A percentile compares a stretch with the other conserved stretches of the same genome.
phyloP scores from a whole-genome alignment of 2,113 vertebrate genomes.

The Upupa epops region DNA sequence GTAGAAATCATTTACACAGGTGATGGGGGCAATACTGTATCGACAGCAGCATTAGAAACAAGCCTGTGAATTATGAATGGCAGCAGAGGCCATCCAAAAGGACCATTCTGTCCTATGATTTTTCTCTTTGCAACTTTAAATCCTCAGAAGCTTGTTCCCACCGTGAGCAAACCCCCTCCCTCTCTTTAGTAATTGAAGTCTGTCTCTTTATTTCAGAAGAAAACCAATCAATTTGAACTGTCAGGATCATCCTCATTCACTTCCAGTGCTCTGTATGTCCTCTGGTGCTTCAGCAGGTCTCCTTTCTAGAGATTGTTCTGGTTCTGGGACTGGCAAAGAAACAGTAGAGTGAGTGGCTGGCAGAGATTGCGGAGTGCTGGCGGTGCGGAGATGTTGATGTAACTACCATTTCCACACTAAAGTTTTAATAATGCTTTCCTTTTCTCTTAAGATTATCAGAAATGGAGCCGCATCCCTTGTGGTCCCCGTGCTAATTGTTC shows the following conservation, averaged over 20 bases:
- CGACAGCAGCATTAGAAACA: neutral
- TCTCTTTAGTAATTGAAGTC: neutral
- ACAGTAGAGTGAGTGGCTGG: neutral
- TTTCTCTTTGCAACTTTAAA: neutral
- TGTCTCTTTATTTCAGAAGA: neutral
- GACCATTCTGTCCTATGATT: neutral
- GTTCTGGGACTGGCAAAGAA: neutral
- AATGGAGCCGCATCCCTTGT: conserved; percentile 4
- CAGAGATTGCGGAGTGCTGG: neutral
- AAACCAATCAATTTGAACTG: neutral
- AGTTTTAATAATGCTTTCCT: conserved; percentile 46
- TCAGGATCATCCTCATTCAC: neutral
- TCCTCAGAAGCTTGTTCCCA: neutral
- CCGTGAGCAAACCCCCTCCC: neutral
- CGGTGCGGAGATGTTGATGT: neutral
- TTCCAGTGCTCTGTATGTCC: fast-evolving
- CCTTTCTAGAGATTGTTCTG: neutral
- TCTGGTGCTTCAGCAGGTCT: neutral
- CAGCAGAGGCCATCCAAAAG: neutral
- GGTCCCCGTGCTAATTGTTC: conserved; percentile 31
- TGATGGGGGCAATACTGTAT: conserved; percentile 8
- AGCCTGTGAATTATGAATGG: neutral
- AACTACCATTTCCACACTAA: neutral
- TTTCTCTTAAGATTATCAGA: conserved; percentile 35
- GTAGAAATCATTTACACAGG: neutral